Base-by-base conservation (phyloP, 2,888 invertebrate species). In the Cynaeus angustus region DNA sequence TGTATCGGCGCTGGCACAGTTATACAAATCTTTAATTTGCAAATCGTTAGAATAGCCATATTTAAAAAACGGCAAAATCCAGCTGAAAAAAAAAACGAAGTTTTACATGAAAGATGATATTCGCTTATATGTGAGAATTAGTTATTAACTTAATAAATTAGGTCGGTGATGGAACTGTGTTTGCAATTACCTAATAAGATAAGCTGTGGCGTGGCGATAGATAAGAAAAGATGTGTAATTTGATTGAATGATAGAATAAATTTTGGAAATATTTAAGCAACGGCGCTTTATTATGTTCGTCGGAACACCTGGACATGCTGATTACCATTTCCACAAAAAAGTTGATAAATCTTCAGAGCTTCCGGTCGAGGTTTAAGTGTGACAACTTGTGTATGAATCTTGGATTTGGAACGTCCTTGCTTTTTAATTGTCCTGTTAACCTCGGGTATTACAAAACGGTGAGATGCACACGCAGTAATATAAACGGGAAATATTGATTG, bases 21-120 rank as follows among this genome's bases (percentile, higher is more conserved):
- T 89, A 85, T 90, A 91, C 16, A 94, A 83, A 79, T 93, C 91
- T 75, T 91, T 89, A 8, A 89, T 79, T 69, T 89, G 89, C 62
- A 93, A 85, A 68, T 91, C 90, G 71, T 89, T 85, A 74, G 87
- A 87, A 77, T 87, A 89, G 48, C 92, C 92, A 80, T 88, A 88
- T 79, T 87, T 88, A 78, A 91, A 91, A 70, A 90, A 86, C 33
- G 88, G 88, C 74, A 90, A 88, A 61, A 91, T 86, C 92, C 92
- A 93, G 86, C 93, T 93, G 83, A 62, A 83, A 82, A 55, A n/a
- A 33, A 21, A 21, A 21, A 21, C 21, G 21, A 21, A 4, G 21
- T 4, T 21, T 21, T 21, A 21, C 21, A 21, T 21, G 1, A 4
- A 21, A 21, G 21, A 4, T 6, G 14, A 14, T 45, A 13, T 16